These are phyloP conservation scores for Okapia johnstoni DNA, from an alignment of 2,113 vertebrate genomes.

Conservation along the genomic window DNA sequence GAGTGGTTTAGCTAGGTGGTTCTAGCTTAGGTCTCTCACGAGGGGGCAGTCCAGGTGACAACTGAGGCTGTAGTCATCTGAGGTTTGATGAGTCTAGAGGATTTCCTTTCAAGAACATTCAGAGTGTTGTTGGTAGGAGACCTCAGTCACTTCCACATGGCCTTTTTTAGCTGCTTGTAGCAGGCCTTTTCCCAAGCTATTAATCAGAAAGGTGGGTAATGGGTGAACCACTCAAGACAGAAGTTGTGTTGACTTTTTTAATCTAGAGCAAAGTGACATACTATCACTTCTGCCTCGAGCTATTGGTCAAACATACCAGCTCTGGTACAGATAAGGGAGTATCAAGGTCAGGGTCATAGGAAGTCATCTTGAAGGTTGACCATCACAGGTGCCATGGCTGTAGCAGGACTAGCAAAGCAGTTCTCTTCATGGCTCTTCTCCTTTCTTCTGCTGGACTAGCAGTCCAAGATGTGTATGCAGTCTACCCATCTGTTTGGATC, in stretches of 20 bases:
- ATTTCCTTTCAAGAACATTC: background rate
- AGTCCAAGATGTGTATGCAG: background rate
- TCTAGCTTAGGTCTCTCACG: background rate
- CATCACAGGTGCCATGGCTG: background rate
- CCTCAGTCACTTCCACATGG: background rate
- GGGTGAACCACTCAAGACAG: background rate
- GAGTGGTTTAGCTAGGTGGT: background rate
- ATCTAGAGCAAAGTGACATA: background rate
- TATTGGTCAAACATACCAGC: background rate
- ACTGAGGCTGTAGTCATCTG: background rate
- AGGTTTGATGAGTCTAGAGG: background rate
- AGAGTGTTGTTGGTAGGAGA: background rate
- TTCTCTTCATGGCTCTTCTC: fast-evolving
- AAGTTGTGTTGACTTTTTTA: background rate
- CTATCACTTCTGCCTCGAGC: background rate
- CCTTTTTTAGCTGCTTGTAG: background rate
- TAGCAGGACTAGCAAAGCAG: background rate
- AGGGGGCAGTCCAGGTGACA: background rate
- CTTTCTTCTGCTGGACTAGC: background rate
- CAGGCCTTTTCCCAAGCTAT: background rate
- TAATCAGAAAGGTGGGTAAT: background rate
- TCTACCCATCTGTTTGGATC: background rate
- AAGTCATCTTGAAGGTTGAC: background rate
- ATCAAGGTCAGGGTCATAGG: background rate
- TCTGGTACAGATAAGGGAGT: background rate